Conservation (phyloP, 1,140 invertebrate genomes). For the Caenorhabditis brenneri region DNA sequence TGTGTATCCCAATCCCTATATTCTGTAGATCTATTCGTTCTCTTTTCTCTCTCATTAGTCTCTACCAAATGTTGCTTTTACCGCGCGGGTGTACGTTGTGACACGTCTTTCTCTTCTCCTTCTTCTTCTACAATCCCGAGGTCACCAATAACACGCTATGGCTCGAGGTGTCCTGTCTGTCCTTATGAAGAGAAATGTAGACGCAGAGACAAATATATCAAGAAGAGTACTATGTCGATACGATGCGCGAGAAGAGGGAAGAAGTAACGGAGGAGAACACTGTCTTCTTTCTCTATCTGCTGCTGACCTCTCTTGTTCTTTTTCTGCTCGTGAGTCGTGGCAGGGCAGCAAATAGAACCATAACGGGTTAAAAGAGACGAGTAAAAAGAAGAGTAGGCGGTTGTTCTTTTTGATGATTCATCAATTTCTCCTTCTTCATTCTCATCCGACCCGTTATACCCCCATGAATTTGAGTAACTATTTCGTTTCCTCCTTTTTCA, state of each 20-base stretch:
- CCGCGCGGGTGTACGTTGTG: not conserved
- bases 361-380: slow-evolving; percentile 13
- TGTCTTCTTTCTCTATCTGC: not conserved
- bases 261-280: not conserved
- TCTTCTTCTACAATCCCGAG: not conserved
- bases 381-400: not conserved
- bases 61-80: slow-evolving; percentile 37
- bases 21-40: too few relatives aligned
- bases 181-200: not conserved
- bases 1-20: not conserved
- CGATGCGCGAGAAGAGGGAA: slow-evolving; percentile 5
- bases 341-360: slow-evolving; percentile 39
- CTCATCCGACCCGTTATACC: not conserved
- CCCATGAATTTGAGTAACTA: not conserved
- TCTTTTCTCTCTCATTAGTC: slow-evolving; percentile 20
- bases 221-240: slow-evolving; percentile 12
- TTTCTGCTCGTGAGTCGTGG: slow-evolving; percentile 19
- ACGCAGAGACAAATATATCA: not conserved
- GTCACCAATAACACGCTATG: not conserved
- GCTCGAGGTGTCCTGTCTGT: slow-evolving; percentile 36
- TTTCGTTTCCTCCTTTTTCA: not conserved
- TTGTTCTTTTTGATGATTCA: slow-evolving; percentile 23
- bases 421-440: not conserved
- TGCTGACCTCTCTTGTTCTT: not conserved
- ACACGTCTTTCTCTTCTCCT: not conserved